A percentile compares a stretch with the other conserved stretches of the same genome.
Evolutionary conservation across 2,797 vertebrate species (phyloP).

Genomic region (Dallia pectoralis): DNA sequence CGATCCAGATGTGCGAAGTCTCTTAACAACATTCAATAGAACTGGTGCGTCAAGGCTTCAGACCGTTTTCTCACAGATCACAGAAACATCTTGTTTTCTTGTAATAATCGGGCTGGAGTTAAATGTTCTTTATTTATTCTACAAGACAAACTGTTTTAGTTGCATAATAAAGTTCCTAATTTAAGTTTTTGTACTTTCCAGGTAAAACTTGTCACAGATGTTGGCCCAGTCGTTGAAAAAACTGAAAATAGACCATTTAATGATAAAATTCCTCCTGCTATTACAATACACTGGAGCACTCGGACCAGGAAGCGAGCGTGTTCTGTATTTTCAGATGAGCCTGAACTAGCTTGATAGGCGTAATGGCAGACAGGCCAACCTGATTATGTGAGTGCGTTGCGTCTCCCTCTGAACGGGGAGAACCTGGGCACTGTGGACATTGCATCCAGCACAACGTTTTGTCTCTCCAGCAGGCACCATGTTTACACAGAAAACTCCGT

Average conservation of each 20-base stretch:
- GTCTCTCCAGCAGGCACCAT: not conserved
- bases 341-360: not conserved
- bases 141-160: too few relatives aligned
- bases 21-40: not conserved
- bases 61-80: not conserved
- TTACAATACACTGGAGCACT: too few relatives aligned
- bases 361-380: not conserved
- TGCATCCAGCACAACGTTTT: not conserved
- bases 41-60: not conserved
- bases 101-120: too few relatives aligned
- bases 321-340: not conserved
- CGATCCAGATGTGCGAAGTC: not conserved
- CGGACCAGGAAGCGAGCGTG: too few relatives aligned
- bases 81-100: not conserved
- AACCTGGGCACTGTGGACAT: too few relatives aligned
- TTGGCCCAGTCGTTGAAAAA: too few relatives aligned
- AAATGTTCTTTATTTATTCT: too few relatives aligned
- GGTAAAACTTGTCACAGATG: too few relatives aligned
- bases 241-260: too few relatives aligned
- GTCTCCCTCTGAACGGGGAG: not conserved
- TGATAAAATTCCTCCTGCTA: too few relatives aligned
- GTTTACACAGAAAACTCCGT: not conserved
- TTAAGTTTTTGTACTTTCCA: too few relatives aligned
- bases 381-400: not conserved
- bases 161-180: too few relatives aligned